Percentiles rank a stretch among this genome's conserved stretches.
Evolutionary conservation across 2,888 invertebrate genomes (phyloP).

Genomic region (Vesta saturnalis): DNA sequence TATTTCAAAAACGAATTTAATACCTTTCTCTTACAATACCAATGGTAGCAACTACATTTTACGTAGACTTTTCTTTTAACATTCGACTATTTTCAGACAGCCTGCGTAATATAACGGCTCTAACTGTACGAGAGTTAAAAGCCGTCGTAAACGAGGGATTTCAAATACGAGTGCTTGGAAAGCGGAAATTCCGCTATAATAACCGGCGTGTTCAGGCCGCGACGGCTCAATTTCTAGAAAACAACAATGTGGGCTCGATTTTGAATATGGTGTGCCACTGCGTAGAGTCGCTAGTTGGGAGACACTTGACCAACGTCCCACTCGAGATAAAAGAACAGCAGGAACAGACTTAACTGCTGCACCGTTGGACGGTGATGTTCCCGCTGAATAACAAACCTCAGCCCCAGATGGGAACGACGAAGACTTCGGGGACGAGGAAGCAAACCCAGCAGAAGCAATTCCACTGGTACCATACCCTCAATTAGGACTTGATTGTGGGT

Average conservation of each 20-base stretch:
- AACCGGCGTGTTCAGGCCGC: neutral
- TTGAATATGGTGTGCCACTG: conserved; percentile 6
- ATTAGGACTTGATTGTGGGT: conserved; percentile 11
- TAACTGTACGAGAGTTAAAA: neutral
- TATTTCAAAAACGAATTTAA: no score
- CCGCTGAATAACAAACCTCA: neutral
- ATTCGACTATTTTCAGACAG: neutral
- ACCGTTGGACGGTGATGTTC: conserved; percentile 9
- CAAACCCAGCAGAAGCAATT: neutral
- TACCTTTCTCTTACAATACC: no score
- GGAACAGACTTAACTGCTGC: conserved; percentile 11
- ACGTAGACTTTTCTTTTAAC: no score
- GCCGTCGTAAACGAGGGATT: neutral
- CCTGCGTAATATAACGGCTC: neutral
- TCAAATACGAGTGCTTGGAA: neutral
- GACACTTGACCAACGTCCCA: conserved; percentile 5
- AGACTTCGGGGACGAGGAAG: no score
- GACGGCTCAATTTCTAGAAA: neutral
- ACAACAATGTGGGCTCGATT: neutral
- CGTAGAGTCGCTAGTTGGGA: conserved; percentile 8
- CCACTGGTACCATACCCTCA: conserved; percentile 11
- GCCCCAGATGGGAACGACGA: neutral
- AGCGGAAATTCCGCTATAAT: conserved; percentile 1
- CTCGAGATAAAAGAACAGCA: neutral
- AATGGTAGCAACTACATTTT: no score